Evolutionary conservation across 2,797 vertebrate genomes (phyloP).

Genomic region (Phyllotis vaccarum): DNA sequence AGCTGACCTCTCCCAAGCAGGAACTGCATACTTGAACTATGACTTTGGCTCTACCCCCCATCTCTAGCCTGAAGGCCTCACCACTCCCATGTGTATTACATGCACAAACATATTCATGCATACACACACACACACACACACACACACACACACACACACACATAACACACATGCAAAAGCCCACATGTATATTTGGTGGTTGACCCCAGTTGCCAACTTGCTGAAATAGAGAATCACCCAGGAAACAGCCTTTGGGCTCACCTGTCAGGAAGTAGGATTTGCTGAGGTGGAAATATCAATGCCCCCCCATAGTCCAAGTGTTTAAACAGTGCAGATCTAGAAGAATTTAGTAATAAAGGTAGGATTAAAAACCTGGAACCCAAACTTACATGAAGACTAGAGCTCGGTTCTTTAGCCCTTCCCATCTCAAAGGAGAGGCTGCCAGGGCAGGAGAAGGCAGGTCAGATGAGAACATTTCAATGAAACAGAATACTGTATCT

Average conservation of each 20-base stretch:
- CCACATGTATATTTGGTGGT: neutral
- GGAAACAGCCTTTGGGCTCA: neutral
- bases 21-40: neutral
- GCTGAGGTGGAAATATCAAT: neutral
- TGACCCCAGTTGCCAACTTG: neutral
- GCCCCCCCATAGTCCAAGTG: neutral
- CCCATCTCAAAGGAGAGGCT: neutral
- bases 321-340: neutral
- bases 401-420: too few species aligned
- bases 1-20: neutral
- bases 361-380: neutral
- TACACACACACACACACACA: neutral
- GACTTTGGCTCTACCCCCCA: neutral
- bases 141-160: too few species aligned
- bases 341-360: slow-evolving; percentile 9
- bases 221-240: neutral
- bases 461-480: neutral
- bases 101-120: neutral
- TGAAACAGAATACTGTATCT: neutral
- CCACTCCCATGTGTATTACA: neutral
- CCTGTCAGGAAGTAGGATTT: neutral
- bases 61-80: neutral
- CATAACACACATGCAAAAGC: too few species aligned
- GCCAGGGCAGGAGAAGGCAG: neutral
- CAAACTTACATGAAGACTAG: neutral